Evolutionary conservation across 2,797 vertebrate genomes (phyloP).

Genomic region (Clarias fuscus): DNA sequence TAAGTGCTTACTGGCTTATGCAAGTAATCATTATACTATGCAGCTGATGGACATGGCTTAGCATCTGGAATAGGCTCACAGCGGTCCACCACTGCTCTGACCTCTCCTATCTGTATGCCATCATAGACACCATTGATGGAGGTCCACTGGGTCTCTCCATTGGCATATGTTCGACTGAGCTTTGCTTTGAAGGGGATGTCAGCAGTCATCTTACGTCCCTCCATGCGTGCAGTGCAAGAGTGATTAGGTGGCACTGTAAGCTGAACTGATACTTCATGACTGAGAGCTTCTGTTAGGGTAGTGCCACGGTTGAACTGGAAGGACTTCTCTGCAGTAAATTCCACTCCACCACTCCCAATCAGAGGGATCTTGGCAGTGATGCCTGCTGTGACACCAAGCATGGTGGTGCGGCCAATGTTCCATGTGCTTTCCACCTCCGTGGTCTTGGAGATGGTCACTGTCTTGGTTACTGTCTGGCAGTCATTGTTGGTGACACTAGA

Average conservation of each 20-base stretch:
- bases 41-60: constrained; percentile 67
- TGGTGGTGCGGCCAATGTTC: constrained; percentile 74
- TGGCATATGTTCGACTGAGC: constrained; percentile 73
- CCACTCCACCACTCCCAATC: constrained; percentile 67
- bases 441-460: constrained; percentile 72
- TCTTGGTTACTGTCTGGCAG: constrained; percentile 68
- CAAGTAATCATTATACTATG: not conserved
- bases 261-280: constrained; percentile 72
- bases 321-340: constrained; percentile 68
- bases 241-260: constrained; percentile 70
- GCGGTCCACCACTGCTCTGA: constrained; percentile 71
- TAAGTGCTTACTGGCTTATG: not conserved
- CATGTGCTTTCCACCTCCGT: constrained; percentile 71
- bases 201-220: constrained; percentile 73
- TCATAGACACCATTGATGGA: constrained; percentile 71
- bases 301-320: constrained; percentile 72
- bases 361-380: constrained; percentile 74
- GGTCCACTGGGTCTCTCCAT: constrained; percentile 76
- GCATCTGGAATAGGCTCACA: constrained; percentile 72
- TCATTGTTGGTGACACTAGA: constrained; percentile 75
- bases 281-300: constrained; percentile 66
- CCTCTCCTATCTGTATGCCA: constrained; percentile 75
- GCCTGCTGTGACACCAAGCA: constrained; percentile 70
- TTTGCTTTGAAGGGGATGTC: constrained; percentile 73
- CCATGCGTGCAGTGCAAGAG: constrained; percentile 73